A percentile compares a stretch with the other conserved stretches of the same genome.
These are phyloP conservation scores for Daphoenositta chrysoptera DNA, from an alignment of 2,113 vertebrate species.

Conservation along the genomic window DNA sequence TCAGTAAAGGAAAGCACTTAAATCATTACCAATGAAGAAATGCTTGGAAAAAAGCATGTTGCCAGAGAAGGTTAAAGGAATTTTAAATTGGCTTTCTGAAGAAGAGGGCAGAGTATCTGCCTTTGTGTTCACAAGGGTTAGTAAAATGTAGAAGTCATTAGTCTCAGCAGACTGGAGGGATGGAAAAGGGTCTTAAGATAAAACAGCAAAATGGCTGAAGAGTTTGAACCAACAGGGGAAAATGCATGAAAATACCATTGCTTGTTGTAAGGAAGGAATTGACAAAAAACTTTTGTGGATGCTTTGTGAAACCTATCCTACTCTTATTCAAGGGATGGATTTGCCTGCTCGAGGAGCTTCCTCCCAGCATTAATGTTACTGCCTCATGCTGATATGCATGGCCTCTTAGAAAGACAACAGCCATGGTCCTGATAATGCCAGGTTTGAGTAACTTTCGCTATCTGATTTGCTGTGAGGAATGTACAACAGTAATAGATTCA, in stretches of 20 bases:
- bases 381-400: background rate
- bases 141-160: background rate
- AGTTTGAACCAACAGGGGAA: background rate
- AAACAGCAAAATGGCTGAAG: background rate
- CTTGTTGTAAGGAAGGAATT: background rate
- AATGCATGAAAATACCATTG: background rate
- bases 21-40: background rate
- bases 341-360: background rate
- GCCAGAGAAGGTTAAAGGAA: background rate
- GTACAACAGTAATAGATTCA: background rate
- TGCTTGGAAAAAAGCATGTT: background rate
- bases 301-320: background rate
- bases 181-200: background rate
- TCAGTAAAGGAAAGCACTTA: background rate
- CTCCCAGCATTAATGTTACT: background rate
- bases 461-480: background rate
- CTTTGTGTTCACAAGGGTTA: background rate
- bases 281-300: background rate
- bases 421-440: background rate
- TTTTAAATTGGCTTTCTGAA: background rate
- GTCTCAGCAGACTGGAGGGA: background rate
- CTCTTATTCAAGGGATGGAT: background rate
- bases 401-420: background rate
- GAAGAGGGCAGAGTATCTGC: background rate
- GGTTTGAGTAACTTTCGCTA: background rate